Conservation (phyloP, 2,113 vertebrate species). For the Anguilla rostrata region DNA sequence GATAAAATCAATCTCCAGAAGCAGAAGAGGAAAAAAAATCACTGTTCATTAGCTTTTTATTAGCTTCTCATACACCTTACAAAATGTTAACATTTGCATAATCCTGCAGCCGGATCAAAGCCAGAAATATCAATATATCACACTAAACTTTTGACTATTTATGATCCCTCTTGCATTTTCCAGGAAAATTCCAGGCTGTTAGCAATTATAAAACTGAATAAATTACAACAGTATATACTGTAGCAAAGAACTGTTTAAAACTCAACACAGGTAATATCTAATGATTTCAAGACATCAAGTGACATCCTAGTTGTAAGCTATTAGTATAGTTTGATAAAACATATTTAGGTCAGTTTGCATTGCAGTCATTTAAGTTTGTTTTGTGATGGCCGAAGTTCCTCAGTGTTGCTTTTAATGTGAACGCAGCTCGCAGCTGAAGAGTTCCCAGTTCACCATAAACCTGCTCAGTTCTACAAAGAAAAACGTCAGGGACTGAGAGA, state of each 20-base stretch:
- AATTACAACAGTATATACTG: not conserved
- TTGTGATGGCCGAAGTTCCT: not conserved
- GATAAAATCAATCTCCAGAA: constrained; percentile 12
- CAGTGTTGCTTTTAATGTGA: not conserved
- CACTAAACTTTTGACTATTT: not conserved
- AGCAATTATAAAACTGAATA: not conserved
- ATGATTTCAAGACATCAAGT: not conserved
- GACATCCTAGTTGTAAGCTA: not conserved
- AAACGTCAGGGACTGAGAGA: constrained; percentile 3
- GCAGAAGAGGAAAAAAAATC: constrained; percentile 2
- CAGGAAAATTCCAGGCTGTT: not conserved
- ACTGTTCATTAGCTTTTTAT: constrained; percentile 13
- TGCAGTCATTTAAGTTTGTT: not conserved
- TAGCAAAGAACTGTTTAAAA: not conserved
- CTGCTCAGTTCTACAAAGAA: constrained; percentile 14
- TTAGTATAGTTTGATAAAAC: not conserved
- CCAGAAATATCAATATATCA: not conserved
- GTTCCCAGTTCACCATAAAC: not conserved
- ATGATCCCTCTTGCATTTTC: not conserved
- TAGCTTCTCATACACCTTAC: not conserved
- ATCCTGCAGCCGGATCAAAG: not conserved
- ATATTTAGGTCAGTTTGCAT: not conserved
- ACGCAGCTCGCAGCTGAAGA: not conserved
- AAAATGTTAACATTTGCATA: constrained; percentile 1
- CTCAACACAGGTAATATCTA: no score